Evolutionary conservation across 2,888 invertebrate genomes (phyloP), one percentile per base, ranked within the genome.

Genomic region (Aromia moschata): DNA sequence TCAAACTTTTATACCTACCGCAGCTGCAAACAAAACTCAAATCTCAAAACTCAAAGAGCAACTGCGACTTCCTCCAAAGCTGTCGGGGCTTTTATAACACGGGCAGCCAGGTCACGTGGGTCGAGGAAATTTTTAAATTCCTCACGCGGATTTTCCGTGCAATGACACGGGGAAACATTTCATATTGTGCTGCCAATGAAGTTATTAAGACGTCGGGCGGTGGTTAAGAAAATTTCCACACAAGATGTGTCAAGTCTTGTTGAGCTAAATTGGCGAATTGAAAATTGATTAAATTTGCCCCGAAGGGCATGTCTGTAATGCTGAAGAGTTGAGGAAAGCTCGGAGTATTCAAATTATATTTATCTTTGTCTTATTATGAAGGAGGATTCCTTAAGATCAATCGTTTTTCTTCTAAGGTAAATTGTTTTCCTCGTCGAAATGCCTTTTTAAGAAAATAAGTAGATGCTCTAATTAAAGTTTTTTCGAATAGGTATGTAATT

Each of bases 111-210:
- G 25, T 51, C 44, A 52, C 47, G 25, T 41, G 56, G 47, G 36
- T 44, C 51, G 56, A 45, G n/a, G 49, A 44, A 30, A 40, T 46
- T 54, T 68, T 64, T 60, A 65, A 54, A 66, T 69, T 64, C 60
- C 43, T 47, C 37, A 4, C 20, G 57, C 61, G 58, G 37, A 58
- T 49, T 49, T 38, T 56, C 59, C 54, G 61, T 52, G 56, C 56
- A 58, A 60, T 64, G 60, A 57, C 31, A 30, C 41, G 30, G 47
- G 54, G n/a, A n/a, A n/a, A 63, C 61, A 64, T 66, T 62, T 63
- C 54, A 53, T 61, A 58, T 60, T 64, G 54, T 57, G 47, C 49
- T 55, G 45, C 46, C 58, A 56, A 61, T 65, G 59, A 60, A 57
- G 44, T 60, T 60, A 60, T 64, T 64, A 65, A 54, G 51, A 41